These are phyloP conservation scores for Physella acuta DNA, from an alignment of 1,140 invertebrate genomes.

Conservation along the genomic window DNA sequence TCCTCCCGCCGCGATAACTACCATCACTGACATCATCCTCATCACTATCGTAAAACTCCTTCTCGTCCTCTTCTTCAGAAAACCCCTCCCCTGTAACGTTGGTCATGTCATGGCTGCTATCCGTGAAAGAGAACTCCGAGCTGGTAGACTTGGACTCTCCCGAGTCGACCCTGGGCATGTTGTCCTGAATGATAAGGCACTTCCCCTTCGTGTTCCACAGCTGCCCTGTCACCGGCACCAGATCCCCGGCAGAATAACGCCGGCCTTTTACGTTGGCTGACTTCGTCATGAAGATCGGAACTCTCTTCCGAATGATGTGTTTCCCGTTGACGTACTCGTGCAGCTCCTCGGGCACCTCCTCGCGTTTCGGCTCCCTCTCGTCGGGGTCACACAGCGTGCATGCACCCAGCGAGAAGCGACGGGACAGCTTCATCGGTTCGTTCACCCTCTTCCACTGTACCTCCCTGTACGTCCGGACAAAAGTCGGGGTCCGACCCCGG, in stretches of 20 bases:
- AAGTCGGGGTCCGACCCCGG: conserved; percentile 1
- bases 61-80: too few relatives aligned
- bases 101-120: too few relatives aligned
- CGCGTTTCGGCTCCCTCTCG: not conserved
- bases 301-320: conserved; percentile 7
- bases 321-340: conserved; percentile 1
- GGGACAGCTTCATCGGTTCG: not conserved
- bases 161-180: too few relatives aligned
- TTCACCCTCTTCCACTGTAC: conserved; percentile 14
- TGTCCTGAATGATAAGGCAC: conserved; percentile 16
- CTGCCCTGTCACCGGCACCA: conserved; percentile 3
- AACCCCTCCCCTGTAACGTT: too few relatives aligned
- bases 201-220: not conserved
- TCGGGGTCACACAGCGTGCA: not conserved
- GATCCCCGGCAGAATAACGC: not conserved
- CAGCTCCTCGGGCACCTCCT: not conserved
- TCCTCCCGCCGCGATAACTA: too few relatives aligned
- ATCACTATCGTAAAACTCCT: too few relatives aligned
- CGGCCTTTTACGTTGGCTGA: not conserved
- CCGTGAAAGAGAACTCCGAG: too few relatives aligned
- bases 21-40: too few relatives aligned
- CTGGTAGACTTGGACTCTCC: too few relatives aligned
- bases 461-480: conserved; percentile 18
- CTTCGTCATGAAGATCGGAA: conserved; percentile 3
- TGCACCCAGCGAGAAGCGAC: not conserved